A percentile compares a stretch with the other conserved stretches of the same genome.
Evolutionary conservation across 1,140 invertebrate species (phyloP).

Genomic region (Pantala flavescens): DNA sequence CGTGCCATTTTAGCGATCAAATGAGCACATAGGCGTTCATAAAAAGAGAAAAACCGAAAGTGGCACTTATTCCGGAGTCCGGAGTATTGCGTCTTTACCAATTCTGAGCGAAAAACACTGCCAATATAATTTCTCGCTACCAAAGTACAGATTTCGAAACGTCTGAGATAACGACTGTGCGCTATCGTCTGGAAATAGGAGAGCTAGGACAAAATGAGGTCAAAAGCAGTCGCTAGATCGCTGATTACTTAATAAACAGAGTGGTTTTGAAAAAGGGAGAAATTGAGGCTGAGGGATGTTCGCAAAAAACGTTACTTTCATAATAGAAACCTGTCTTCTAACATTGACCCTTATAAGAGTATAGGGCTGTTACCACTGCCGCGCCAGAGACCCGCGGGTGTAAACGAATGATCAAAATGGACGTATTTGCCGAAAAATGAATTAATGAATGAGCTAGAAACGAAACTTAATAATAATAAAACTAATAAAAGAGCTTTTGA

Average conservation of each 20-base stretch:
- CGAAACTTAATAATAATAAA: too few species aligned
- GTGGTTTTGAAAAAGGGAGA: background rate
- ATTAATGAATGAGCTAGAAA: too few species aligned
- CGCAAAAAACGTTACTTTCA: too few species aligned
- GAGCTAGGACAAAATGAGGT: background rate
- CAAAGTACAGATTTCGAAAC: constrained; percentile 5
- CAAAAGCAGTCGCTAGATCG: background rate
- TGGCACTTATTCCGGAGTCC: background rate
- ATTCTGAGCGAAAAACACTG: background rate
- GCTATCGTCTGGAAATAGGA: background rate
- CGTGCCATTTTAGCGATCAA: too few species aligned
- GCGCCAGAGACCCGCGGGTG: too few species aligned
- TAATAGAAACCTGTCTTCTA: too few species aligned
- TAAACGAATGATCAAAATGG: too few species aligned
- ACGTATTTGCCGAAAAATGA: too few species aligned
- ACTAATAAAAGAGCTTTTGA: too few species aligned
- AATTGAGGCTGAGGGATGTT: background rate
- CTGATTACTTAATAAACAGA: constrained; percentile 3
- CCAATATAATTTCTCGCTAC: constrained; percentile 4
- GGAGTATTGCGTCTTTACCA: background rate
- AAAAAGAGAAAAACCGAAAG: background rate
- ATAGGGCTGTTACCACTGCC: too few species aligned
- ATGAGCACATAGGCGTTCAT: too few species aligned
- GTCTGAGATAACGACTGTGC: background rate
- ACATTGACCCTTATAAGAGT: too few species aligned